Percentiles rank a stretch among this genome's conserved stretches.
phyloP scores from a whole-genome alignment of 2,797 vertebrate genomes.

The Trichosurus vulpecula region DNA sequence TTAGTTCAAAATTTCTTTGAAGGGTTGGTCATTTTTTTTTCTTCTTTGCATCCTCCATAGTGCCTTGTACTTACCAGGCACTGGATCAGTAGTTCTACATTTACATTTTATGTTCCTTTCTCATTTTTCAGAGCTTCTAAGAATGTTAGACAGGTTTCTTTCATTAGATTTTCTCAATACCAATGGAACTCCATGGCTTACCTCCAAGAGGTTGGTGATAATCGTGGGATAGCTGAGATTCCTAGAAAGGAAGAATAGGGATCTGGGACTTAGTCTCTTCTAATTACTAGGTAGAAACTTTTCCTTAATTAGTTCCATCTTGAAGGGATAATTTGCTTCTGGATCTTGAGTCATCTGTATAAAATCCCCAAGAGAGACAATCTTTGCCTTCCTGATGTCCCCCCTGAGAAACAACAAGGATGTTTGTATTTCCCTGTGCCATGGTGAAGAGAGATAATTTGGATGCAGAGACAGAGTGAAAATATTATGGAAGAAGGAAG shows the following conservation, averaged over 20 bases:
- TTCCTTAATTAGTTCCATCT: conserved; percentile 20
- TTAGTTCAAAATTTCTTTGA: not conserved
- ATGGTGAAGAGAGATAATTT: not conserved
- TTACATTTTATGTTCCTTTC: not conserved
- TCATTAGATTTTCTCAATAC: not conserved
- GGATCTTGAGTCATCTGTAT: conserved; percentile 3
- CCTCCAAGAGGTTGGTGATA: not conserved
- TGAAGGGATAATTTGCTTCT: conserved; percentile 12
- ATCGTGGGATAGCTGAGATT: not conserved
- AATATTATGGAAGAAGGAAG: not conserved
- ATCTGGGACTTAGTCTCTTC: not conserved
- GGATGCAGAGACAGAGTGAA: not conserved
- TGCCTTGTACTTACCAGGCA: not conserved
- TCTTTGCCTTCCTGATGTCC: not conserved
- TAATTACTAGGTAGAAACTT: not conserved
- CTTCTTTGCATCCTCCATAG: not conserved
- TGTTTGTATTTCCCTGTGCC: not conserved
- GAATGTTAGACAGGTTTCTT: not conserved
- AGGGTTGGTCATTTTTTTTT: not conserved
- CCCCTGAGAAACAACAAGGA: not conserved
- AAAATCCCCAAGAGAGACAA: conserved; percentile 37
- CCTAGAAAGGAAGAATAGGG: not conserved
- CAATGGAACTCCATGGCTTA: not conserved
- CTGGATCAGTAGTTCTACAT: not conserved
- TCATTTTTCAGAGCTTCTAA: not conserved